Percentiles rank a stretch among this genome's conserved stretches.
Conservation (phyloP, 2,113 vertebrate genomes). For the Pelusios castaneus region DNA sequence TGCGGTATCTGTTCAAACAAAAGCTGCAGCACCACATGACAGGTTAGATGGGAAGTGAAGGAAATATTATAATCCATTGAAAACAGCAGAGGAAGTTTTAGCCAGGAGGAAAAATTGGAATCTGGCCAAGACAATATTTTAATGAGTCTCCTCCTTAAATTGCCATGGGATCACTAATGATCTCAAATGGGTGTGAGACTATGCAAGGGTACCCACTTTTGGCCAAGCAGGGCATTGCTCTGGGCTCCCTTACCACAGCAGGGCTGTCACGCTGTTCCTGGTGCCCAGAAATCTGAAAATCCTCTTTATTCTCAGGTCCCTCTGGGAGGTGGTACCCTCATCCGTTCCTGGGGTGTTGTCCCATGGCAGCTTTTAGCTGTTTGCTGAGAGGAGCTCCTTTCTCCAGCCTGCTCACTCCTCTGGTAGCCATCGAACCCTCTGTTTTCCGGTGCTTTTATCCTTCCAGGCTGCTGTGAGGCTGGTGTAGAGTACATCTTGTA, state of each 20-base stretch:
- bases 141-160: not conserved
- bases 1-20: not conserved
- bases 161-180: too few species aligned
- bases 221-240: not conserved
- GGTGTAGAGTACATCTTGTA: too few species aligned
- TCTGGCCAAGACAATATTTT: not conserved
- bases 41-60: not conserved
- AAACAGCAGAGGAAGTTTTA: not conserved
- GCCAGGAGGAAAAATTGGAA: not conserved
- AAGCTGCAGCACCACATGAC: rapidly evolving
- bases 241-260: not conserved
- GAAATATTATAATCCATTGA: not conserved
- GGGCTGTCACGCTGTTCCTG: not conserved
- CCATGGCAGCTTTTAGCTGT: not conserved
- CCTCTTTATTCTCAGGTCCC: not conserved
- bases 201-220: not conserved
- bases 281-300: not conserved
- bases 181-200: not conserved
- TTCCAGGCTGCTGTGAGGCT: not conserved
- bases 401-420: not conserved
- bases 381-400: not conserved
- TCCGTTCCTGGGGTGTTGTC: not conserved
- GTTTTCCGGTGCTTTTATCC: not conserved
- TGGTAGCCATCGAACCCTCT: not conserved
- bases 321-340: not conserved